Evolutionary conservation across 2,888 invertebrate species (phyloP).

Genomic region (Acronicta leporina): DNA sequence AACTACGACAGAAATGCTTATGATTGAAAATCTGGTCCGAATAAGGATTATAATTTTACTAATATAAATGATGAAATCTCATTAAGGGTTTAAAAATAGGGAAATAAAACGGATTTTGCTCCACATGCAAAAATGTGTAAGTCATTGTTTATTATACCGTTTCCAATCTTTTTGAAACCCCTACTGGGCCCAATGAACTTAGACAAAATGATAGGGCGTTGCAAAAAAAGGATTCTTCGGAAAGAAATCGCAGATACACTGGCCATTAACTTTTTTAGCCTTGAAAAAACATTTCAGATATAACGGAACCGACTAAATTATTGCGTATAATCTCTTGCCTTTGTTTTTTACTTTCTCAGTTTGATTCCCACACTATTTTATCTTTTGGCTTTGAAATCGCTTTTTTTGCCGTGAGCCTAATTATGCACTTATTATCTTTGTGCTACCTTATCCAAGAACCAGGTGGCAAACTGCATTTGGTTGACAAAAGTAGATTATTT

Average conservation of each 20-base stretch:
- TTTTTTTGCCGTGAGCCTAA: slow-evolving; percentile 48
- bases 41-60: too few relatives aligned
- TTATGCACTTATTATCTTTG: slow-evolving; percentile 46
- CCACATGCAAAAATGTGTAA: slow-evolving; percentile 43
- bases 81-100: too few relatives aligned
- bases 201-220: slow-evolving; percentile 65
- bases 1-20: too few relatives aligned
- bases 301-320: slow-evolving; percentile 84
- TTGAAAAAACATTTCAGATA: slow-evolving; percentile 72
- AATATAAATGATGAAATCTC: too few relatives aligned
- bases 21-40: too few relatives aligned
- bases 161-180: slow-evolving; percentile 59
- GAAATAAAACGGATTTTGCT: background rate
- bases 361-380: slow-evolving; percentile 79
- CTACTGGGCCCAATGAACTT: slow-evolving; percentile 82
- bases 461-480: slow-evolving; percentile 17
- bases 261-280: slow-evolving; percentile 80
- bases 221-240: slow-evolving; percentile 66
- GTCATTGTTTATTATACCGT: slow-evolving; percentile 52
- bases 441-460: slow-evolving; percentile 42
- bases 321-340: slow-evolving; percentile 82
- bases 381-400: slow-evolving; percentile 52
- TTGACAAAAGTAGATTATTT: background rate
- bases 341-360: slow-evolving; percentile 71
- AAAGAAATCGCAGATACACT: slow-evolving; percentile 84